Evolutionary conservation across 2,113 vertebrate species (phyloP).

Genomic region (Castor canadensis): DNA sequence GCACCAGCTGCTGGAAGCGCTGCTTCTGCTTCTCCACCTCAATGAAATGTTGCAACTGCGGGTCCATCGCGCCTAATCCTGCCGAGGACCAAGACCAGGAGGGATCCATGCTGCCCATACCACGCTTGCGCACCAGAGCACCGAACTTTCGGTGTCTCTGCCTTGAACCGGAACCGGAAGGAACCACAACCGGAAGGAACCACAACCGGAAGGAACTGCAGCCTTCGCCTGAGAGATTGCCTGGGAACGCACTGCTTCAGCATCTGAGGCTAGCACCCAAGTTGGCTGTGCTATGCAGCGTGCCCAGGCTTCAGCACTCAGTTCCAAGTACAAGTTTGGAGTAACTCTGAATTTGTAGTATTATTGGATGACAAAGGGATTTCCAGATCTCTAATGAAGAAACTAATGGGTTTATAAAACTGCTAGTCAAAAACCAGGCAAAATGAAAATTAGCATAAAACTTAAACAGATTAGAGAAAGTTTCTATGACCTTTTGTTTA

Average conservation of each 20-base stretch:
- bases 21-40: slow-evolving; percentile 95
- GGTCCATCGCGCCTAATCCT: slow-evolving; percentile 83
- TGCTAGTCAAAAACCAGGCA: neutral
- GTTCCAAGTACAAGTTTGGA: no score
- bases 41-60: slow-evolving; percentile 94
- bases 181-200: no score
- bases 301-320: no score
- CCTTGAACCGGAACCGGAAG: slow-evolving; percentile 55
- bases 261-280: no score
- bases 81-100: slow-evolving; percentile 62
- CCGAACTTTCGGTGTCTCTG: slow-evolving; percentile 89
- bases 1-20: slow-evolving; percentile 94
- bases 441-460: neutral
- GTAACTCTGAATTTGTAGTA: neutral
- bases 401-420: neutral
- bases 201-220: no score
- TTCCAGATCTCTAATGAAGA: neutral
- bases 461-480: neutral
- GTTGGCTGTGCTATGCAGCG: no score
- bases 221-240: no score
- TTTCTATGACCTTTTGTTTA: neutral
- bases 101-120: slow-evolving; percentile 81
- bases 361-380: neutral
- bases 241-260: no score
- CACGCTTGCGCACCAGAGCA: slow-evolving; percentile 30